Evolutionary conservation across 30 jellyfish, hydroid and myxozoan species (phyloP), one percentile per base, ranked within the genome.

Genomic region (Aurelia sp.): DNA sequence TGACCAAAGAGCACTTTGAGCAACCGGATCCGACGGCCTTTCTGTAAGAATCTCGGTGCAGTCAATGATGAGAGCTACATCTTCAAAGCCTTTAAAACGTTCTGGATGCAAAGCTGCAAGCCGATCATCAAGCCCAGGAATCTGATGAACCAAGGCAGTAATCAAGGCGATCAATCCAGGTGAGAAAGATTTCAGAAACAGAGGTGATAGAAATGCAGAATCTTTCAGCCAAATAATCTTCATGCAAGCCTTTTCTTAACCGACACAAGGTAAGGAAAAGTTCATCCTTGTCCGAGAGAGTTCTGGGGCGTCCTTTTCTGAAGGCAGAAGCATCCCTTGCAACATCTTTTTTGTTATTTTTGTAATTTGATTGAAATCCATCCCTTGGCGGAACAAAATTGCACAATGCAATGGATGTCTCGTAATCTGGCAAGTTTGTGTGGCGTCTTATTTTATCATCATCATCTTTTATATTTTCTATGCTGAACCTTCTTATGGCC

Each of bases 121-220:
- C 15, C 81, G 12, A 13, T 69, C 81, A 16, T 11, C 63, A 10
- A 69, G 30, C 33, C 63, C 81, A 10, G 60, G 63, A 69, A 69
- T 69, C 17, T 69, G 62, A 40, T 69, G 63, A 69, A 11, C 12
- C n/a, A 15, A 69, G 62, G 81, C 81, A 69, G 30, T 40, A 69
- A 15, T 69, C n/a, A 17, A 69, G 81, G 30, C 63, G 81, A 69
- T 69, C 81, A 69, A 69, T 15, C 81, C 81, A 69, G 63, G 66
- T 69, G 62, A 69, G 81, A 69, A 69, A 30, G 8, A 69, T 69
- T 40, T 69, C 81, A 22, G 81, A 69, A 17, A 69, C 81, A 11
- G 63, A 22, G 8, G 60, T 20, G 13, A 40, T 38, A 11, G 62
- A 22, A 20, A 69, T 69, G n/a, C 63, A 17, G 52, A 69, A 13